phyloP scores from a whole-genome alignment of 2,113 vertebrate genomes.

The Gopherus flavomarginatus region DNA sequence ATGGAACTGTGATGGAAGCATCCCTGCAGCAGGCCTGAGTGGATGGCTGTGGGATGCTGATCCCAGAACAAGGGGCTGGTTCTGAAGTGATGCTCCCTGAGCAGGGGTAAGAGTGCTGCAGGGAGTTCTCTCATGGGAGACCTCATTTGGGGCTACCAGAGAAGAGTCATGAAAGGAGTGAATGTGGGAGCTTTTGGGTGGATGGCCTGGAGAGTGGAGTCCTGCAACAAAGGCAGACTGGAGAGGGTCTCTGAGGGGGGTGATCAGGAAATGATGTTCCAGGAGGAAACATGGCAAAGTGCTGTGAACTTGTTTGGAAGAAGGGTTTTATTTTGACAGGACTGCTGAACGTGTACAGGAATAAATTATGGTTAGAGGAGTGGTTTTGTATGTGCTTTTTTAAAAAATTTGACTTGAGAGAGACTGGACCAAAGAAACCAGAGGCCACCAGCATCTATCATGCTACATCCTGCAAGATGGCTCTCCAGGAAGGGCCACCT shows the following conservation, averaged over 20 bases:
- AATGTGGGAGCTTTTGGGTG: too few species aligned
- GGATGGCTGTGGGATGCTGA: too few species aligned
- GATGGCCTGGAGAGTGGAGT: too few species aligned
- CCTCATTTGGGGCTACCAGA: too few species aligned
- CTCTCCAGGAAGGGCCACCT: background rate
- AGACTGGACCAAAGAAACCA: background rate
- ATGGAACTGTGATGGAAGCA: too few species aligned
- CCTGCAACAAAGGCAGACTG: background rate
- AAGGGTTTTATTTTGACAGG: background rate
- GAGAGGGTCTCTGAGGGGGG: background rate
- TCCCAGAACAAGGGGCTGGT: too few species aligned
- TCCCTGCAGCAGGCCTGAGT: too few species aligned
- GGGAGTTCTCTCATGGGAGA: too few species aligned
- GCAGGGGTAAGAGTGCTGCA: too few species aligned
- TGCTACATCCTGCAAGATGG: background rate
- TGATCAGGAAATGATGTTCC: background rate
- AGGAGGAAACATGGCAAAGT: background rate
- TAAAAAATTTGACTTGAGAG: background rate
- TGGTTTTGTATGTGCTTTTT: too few species aligned
- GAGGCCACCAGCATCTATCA: background rate
- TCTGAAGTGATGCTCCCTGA: too few species aligned
- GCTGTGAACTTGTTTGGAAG: background rate
- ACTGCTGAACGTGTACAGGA: background rate
- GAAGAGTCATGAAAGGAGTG: too few species aligned
- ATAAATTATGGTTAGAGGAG: background rate